Conservation (phyloP, 2,888 invertebrate species). For the Euplagia quadripunctaria region DNA sequence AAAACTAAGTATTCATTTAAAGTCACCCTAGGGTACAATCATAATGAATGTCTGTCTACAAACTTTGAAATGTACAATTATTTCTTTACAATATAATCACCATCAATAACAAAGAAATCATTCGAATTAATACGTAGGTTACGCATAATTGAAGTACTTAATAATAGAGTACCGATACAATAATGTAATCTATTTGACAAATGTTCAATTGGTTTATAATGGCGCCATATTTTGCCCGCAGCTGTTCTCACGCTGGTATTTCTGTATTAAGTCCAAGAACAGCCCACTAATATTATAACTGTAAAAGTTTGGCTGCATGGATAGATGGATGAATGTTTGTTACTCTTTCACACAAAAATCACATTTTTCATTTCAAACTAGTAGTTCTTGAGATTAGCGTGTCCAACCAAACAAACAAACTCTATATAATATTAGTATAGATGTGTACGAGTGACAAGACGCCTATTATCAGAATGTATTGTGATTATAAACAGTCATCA, state of each 20-base stretch:
- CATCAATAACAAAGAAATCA: neutral
- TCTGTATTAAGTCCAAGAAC: neutral
- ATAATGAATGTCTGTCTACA: neutral
- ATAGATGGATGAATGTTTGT: no score
- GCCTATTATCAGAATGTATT: no score
- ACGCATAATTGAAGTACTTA: neutral
- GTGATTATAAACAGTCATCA: no score
- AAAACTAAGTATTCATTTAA: neutral
- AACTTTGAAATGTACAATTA: neutral
- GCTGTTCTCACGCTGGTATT: neutral
- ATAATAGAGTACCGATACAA: neutral
- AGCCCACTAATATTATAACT: no score
- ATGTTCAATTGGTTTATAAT: constrained; percentile 2
- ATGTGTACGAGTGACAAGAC: no score
- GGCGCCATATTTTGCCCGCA: constrained; percentile 3
- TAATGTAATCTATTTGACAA: neutral
- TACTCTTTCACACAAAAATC: no score
- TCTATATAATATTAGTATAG: no score
- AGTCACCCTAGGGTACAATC: neutral
- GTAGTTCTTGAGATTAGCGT: no score
- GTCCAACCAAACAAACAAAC: no score
- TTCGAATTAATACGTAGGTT: neutral
- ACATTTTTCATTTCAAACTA: no score
- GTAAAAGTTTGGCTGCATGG: no score
- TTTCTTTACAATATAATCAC: neutral